Evolutionary conservation across 2,113 vertebrate genomes (phyloP).

Genomic region (Nothocercus julius): DNA sequence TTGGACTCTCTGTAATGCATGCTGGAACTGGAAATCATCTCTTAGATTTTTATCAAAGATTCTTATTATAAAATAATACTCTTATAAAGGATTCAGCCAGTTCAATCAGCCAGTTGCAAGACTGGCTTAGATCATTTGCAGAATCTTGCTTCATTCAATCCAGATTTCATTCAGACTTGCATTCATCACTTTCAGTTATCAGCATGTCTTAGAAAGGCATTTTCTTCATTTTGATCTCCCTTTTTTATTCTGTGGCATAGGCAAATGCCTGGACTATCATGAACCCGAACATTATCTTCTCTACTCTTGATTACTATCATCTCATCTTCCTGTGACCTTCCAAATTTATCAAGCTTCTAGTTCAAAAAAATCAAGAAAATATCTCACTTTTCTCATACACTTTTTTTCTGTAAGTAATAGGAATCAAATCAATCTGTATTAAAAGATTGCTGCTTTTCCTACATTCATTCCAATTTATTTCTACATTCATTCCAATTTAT

Average conservation of each 20-base stretch:
- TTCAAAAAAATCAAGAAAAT: not conserved
- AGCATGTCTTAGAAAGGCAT: not conserved
- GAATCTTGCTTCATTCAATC: not conserved
- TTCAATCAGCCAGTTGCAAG: not conserved
- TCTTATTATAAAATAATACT: not conserved
- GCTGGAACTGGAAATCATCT: too few species aligned
- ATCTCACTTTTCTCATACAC: not conserved
- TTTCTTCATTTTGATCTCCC: not conserved
- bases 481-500: not conserved
- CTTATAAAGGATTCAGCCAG: not conserved
- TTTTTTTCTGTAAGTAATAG: not conserved
- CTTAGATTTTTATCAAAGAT: not conserved
- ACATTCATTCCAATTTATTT: not conserved
- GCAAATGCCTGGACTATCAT: not conserved
- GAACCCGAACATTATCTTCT: not conserved
- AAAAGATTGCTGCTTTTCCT: not conserved
- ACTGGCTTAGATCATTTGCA: not conserved
- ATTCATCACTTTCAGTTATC: not conserved
- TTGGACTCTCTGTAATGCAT: not conserved
- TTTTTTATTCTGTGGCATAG: not conserved
- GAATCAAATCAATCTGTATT: not conserved
- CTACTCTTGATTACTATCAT: not conserved
- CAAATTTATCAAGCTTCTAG: not conserved
- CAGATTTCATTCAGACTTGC: not conserved
- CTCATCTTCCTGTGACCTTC: not conserved